Evolutionary conservation across 2,113 vertebrate species (phyloP).

Genomic region (Plectropomus leopardus): DNA sequence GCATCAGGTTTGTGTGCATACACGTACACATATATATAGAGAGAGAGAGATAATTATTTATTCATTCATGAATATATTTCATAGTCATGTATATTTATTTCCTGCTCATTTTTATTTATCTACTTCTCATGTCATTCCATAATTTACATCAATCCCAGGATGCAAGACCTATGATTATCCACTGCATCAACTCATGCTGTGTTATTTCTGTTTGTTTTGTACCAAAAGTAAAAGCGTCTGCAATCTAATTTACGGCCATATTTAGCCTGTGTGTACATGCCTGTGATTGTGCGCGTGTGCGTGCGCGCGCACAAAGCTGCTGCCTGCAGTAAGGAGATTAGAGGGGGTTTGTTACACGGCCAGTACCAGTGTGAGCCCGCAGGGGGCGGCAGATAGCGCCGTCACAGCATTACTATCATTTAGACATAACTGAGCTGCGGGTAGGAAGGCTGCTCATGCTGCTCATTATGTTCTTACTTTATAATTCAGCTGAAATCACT

Average conservation of each 20-base stretch:
- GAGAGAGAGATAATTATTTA: too few species aligned
- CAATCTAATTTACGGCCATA: conserved; percentile 47
- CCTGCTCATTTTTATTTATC: too few species aligned
- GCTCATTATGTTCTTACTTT: conserved; percentile 6
- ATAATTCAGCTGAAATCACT: conserved; percentile 14
- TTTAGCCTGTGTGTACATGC: conserved; percentile 27
- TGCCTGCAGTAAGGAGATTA: conserved; percentile 69
- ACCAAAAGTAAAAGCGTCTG: conserved; percentile 23
- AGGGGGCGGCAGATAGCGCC: conserved; percentile 73
- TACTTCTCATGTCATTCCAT: too few species aligned
- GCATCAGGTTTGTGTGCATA: too few species aligned
- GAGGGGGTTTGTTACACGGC: conserved; percentile 3
- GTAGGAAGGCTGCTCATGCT: conserved; percentile 11
- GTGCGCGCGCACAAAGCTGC: conserved; percentile 1
- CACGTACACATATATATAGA: too few species aligned
- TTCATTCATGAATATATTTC: too few species aligned
- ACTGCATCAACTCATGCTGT: neutral
- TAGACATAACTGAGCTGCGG: conserved; percentile 30
- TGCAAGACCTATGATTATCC: neutral
- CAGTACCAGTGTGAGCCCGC: conserved; percentile 39
- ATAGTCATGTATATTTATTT: too few species aligned
- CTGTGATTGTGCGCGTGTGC: neutral
- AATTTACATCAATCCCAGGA: neutral
- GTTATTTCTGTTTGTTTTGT: conserved; percentile 25
- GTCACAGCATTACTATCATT: conserved; percentile 23